Percentiles rank a stretch among this genome's conserved stretches.
Evolutionary conservation across 2,797 vertebrate species (phyloP).

Genomic region (Stomatorhinus walkeri): DNA sequence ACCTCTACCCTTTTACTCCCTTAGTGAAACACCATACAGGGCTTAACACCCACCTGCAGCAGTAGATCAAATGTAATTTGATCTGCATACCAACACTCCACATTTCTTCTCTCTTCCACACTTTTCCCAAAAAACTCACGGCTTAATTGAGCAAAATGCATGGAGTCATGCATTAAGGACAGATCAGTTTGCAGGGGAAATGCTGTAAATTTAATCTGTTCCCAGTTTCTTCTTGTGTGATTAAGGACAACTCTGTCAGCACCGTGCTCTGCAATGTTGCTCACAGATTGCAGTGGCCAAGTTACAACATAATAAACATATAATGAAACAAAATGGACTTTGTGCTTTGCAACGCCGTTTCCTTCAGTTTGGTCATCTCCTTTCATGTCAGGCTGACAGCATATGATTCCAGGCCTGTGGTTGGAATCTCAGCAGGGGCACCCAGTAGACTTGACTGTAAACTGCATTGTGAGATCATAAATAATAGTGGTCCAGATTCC

Average conservation of each 20-base stretch:
- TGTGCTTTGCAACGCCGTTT: background rate
- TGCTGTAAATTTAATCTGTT: constrained; percentile 5
- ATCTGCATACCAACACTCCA: constrained; percentile 9
- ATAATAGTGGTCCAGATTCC: background rate
- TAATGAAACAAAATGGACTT: background rate
- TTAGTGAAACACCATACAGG: background rate
- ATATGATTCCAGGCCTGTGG: background rate
- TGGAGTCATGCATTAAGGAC: background rate
- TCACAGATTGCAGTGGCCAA: background rate
- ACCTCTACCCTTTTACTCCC: background rate
- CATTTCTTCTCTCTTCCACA: background rate
- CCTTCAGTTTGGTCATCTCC: background rate
- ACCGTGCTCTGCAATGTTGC: background rate
- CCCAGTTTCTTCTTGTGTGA: background rate
- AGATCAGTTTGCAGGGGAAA: constrained; percentile 4
- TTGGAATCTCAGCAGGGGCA: background rate
- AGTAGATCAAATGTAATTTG: background rate
- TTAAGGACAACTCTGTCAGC: background rate
- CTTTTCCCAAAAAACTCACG: background rate
- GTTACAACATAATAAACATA: background rate
- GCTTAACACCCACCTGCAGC: background rate
- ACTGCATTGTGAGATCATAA: background rate
- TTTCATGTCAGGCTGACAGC: background rate
- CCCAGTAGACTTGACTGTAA: background rate
- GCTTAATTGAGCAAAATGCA: background rate